phyloP scores from a whole-genome alignment of 2,113 vertebrate genomes.

The Indri indri region DNA sequence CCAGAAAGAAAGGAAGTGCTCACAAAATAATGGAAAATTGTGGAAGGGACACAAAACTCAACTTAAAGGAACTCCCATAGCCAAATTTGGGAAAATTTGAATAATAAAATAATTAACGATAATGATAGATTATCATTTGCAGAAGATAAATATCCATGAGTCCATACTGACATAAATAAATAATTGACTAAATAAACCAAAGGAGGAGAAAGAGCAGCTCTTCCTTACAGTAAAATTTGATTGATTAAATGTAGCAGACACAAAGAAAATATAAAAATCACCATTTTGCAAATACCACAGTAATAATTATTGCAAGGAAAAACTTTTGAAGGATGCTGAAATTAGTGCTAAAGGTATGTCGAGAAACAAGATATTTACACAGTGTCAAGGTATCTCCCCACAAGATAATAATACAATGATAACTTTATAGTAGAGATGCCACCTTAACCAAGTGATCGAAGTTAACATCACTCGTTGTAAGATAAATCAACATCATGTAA shows the following conservation, averaged over 20 bases:
- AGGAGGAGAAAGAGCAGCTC: background rate
- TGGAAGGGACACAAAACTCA: background rate
- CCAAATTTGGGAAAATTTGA: background rate
- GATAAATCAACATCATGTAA: background rate
- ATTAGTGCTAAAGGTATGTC: background rate
- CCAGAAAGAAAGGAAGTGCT: background rate
- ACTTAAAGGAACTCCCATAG: background rate
- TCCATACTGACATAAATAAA: background rate
- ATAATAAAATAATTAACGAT: background rate
- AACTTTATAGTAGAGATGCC: background rate
- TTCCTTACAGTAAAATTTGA: background rate
- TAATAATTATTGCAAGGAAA: background rate
- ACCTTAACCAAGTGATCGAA: background rate
- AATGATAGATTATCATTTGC: background rate
- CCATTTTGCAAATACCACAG: background rate
- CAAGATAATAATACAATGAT: background rate
- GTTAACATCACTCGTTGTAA: background rate
- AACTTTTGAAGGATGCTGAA: background rate
- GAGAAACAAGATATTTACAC: background rate
- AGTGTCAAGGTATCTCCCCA: background rate
- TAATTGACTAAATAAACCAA: background rate
- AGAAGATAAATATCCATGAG: background rate
- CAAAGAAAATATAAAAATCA: background rate
- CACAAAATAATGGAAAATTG: background rate
- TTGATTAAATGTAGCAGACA: background rate